A percentile compares a stretch with the other conserved stretches of the same genome.
These are phyloP conservation scores for Craniophora ligustri DNA, from an alignment of 2,888 invertebrate species.

Conservation along the genomic window DNA sequence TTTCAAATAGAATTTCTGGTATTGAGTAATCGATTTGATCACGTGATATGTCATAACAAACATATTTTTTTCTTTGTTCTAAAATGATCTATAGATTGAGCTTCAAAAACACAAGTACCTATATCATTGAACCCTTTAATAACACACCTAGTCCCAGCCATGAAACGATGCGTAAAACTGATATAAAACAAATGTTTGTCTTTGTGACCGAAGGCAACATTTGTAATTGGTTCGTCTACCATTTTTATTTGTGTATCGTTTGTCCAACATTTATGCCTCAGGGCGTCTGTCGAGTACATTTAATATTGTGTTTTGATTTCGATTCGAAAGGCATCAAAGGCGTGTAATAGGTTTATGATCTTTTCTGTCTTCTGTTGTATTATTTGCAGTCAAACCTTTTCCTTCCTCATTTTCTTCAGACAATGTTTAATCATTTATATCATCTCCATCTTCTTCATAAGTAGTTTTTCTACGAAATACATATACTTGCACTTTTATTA, in stretches of 20 bases:
- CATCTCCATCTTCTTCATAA: too few species aligned
- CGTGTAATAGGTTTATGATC: too few species aligned
- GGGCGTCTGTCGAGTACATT: slow-evolving; percentile 20
- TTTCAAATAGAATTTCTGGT: too few species aligned
- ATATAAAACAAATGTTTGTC: slow-evolving; percentile 53
- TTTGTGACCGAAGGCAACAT: slow-evolving; percentile 43
- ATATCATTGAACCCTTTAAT: slow-evolving; percentile 18
- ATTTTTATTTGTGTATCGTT: slow-evolving; percentile 47
- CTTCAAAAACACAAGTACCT: slow-evolving; percentile 27
- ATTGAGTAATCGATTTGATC: too few species aligned
- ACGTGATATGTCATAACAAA: too few species aligned
- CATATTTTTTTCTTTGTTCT: too few species aligned
- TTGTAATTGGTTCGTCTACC: slow-evolving; percentile 56
- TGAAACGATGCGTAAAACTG: slow-evolving; percentile 43
- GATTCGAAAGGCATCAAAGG: slow-evolving; percentile 20
- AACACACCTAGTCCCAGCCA: slow-evolving; percentile 12
- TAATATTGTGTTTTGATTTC: slow-evolving; percentile 26
- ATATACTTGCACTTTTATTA: too few species aligned
- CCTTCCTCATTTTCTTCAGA: too few species aligned
- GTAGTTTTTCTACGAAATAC: too few species aligned
- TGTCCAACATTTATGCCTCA: slow-evolving; percentile 34
- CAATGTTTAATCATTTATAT: too few species aligned
- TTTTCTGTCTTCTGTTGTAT: too few species aligned
- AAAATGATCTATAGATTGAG: background rate
- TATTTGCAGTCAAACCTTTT: too few species aligned